Evolutionary conservation across 2,113 vertebrate genomes (phyloP), one percentile per base, ranked within the genome.

Genomic region (Engraulis encrasicolus): DNA sequence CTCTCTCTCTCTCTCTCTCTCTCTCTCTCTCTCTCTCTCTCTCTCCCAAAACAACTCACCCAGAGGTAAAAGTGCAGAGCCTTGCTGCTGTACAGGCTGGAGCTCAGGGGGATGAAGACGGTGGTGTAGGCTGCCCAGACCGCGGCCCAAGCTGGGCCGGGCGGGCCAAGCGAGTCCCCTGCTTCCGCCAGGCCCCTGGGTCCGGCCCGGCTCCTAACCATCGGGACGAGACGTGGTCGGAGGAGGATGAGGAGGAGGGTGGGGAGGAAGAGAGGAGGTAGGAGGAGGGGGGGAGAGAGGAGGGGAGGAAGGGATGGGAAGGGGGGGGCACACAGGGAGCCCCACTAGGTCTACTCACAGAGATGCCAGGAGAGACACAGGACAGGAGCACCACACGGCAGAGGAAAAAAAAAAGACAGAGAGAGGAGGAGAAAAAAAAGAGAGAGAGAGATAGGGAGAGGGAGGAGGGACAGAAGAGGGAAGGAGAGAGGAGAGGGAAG

Each of bases 81-180:
- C 91, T 93, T 94, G 90, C 89, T 93, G 93, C 95, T 96, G 88
- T 50, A 87, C 79, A 95, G 89, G 90, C 94, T 95, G 85, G 88
- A 96, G 92, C 94, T 95, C 89, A 96, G 93, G 34, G 94, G 95
- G 84, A 96, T 85, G 86, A 96, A 95, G 83, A 95, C 93, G 0
- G 92, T 96, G 31, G 95, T 96, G 89, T 95, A 95, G 0, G 92
- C 91, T 0, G 92, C 93, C 89, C 95, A 92, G 79, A 95, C 89
- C 1, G 90, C 89, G 4, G 92, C 89, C 91, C 93, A 96, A 87
- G 89, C 90, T 0, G 81, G 89, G 83, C 84, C 82, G 27, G 88
- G 85, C 78, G 79, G 88, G 0, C 34, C 23, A 0, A 89, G 83
- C 0, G 17, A 91, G 81, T 93, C 93, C 87, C 89, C 91, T 89